Base-by-base conservation (phyloP, 2,888 invertebrate species). In the Ethmia dodecea region DNA sequence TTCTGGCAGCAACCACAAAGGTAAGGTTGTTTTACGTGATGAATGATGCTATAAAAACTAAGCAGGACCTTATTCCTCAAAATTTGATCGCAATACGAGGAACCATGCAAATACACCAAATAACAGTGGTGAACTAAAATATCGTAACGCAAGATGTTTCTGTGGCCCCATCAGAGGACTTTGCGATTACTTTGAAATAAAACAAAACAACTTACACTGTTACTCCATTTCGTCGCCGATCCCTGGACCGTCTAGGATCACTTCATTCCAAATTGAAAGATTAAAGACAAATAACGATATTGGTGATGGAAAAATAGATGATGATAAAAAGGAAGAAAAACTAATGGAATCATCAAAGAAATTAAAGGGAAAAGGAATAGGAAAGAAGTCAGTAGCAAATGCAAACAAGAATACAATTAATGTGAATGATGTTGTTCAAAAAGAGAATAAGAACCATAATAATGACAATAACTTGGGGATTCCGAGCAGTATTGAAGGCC, bases 101-200 rank as follows among this genome's bases (percentile, higher is more conserved):
- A 1, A 33, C 26, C 10, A 33, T 33, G 33, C 14, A 33, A 25
- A 25, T 33, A 5, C 31, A 31, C n/a, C 31, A 39, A 39, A 38
- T 38, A 24, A n/a, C 28, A 22, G 10, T 25, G 25, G 10, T 3
- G 6, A 25, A 25, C 13, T 15, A 15, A 29, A 29, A 29, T 16
- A 15, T n/a, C 29, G 16, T 5, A 29, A 15, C 5, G 5, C n/a
- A 15, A 29, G 29, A 8, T 29, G 29, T 15, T 29, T 29, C 13
- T 27, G 27, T 27, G 27, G 11, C 27, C 27, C 27, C 12, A 3
- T 27, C 27, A 8, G 27, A 27, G 27, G 27, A 12, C 12, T 27
- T 27, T 27, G 27, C 9, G 12, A 27, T 27, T 27, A 13, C 13
- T 27, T 27, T 9, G 27, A 27, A 12, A 27, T 27, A 12, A 27